A percentile compares a stretch with the other conserved stretches of the same genome.
These are phyloP conservation scores for Meloidogyne hapla DNA, from an alignment of 1,140 invertebrate genomes.

Conservation along the genomic window DNA sequence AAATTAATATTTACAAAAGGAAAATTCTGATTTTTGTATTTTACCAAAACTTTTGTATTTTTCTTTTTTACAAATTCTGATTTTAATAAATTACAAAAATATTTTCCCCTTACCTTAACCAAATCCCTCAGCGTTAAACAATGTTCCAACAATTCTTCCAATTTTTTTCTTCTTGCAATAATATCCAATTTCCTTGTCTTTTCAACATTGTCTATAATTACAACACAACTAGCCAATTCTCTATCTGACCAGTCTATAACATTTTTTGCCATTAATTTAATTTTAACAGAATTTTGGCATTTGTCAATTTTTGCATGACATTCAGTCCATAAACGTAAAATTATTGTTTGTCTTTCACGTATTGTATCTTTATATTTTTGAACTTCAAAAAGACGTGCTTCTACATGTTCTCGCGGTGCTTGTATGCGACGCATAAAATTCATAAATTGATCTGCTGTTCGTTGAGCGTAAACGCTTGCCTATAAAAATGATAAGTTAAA, in stretches of 20 bases:
- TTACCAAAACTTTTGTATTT: not conserved
- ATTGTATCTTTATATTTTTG: constrained; percentile 28
- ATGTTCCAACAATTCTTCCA: constrained; percentile 23
- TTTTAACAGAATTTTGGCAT: constrained; percentile 23
- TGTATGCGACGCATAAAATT: constrained; percentile 23
- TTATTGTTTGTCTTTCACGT: constrained; percentile 30
- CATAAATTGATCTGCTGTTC: constrained; percentile 33
- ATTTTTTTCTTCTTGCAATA: not conserved
- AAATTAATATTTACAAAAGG: too few species aligned
- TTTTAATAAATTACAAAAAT: too few species aligned
- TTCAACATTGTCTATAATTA: not conserved
- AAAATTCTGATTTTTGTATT: not conserved
- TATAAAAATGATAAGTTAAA: not conserved
- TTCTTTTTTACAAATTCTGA: not conserved
- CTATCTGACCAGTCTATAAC: constrained; percentile 23
- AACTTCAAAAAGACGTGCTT: constrained; percentile 14
- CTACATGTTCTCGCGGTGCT: constrained; percentile 28
- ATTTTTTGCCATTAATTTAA: constrained; percentile 27
- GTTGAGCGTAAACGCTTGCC: constrained; percentile 37
- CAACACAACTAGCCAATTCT: constrained; percentile 16
- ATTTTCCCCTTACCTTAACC: constrained; percentile 7
- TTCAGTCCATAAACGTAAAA: constrained; percentile 29
- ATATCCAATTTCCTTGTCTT: not conserved
- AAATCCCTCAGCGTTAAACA: constrained; percentile 23
- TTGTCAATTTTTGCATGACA: constrained; percentile 32